Conservation (phyloP, 2,113 vertebrate genomes). For the Chionodraco myersi region DNA sequence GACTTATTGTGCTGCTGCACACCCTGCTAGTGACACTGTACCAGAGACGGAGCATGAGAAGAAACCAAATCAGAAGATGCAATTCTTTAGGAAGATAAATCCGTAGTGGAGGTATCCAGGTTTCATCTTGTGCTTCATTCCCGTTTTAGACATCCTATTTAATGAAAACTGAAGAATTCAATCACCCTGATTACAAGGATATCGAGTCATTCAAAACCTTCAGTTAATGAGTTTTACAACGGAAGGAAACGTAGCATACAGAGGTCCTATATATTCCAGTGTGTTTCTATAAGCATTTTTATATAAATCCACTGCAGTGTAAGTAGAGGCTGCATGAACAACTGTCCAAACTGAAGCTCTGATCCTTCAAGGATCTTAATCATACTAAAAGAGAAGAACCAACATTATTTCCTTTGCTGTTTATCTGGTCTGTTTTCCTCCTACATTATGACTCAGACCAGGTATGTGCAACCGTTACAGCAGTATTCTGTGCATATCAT, state of each 20-base stretch:
- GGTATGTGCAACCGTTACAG: conserved; percentile 12
- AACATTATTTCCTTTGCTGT: conserved; percentile 28
- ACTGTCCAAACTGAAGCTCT: conserved; percentile 29
- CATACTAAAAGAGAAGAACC: neutral
- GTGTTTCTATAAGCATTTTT: conserved; percentile 3
- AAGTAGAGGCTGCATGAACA: conserved; percentile 15
- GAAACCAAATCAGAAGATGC: conserved; percentile 47
- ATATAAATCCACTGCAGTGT: neutral
- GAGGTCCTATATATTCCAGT: neutral
- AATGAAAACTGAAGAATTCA: conserved; percentile 71
- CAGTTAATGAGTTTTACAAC: conserved; percentile 44
- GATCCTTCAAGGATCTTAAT: conserved; percentile 57
- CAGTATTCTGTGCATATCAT: conserved; percentile 19
- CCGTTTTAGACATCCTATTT: conserved; percentile 73
- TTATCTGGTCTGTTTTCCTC: conserved; percentile 3
- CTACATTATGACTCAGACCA: conserved; percentile 59
- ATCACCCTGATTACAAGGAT: conserved; percentile 72
- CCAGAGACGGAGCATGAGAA: conserved; percentile 41
- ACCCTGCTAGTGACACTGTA: conserved; percentile 67
- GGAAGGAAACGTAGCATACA: conserved; percentile 17
- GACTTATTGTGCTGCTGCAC: conserved; percentile 66
- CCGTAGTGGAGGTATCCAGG: conserved; percentile 36
- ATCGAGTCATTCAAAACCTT: conserved; percentile 64
- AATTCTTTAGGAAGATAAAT: conserved; percentile 17
- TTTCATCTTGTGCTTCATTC: conserved; percentile 60